Percentiles rank a stretch among this genome's conserved stretches.
Conservation (phyloP, 2,888 invertebrate species). For the Heterodera filipjevi region DNA sequence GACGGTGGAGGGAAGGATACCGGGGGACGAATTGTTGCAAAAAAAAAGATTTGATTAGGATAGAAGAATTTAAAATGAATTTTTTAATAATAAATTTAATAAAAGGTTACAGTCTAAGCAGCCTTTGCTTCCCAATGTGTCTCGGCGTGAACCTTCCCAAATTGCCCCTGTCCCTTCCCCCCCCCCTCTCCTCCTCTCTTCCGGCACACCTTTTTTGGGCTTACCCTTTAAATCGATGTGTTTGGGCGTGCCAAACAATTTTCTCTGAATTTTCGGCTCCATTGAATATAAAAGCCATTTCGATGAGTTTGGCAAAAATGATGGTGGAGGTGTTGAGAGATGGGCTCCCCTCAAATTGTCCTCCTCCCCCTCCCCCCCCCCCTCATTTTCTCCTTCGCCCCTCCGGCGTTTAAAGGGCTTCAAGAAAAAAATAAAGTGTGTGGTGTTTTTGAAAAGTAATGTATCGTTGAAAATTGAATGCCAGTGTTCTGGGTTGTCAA, state of each 20-base stretch:
- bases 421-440: not conserved
- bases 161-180: not conserved
- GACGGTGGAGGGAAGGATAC: too few relatives aligned
- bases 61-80: too few relatives aligned
- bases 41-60: too few relatives aligned
- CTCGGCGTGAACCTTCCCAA: slow-evolving; percentile 8
- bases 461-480: not conserved
- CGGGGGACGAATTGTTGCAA: too few relatives aligned
- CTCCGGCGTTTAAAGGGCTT: not conserved
- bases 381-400: not conserved
- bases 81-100: too few relatives aligned
- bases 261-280: not conserved
- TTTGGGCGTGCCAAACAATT: slow-evolving; percentile 3
- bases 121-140: not conserved
- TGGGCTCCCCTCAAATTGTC: slow-evolving; percentile 12
- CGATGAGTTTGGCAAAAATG: not conserved
- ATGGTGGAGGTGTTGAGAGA: not conserved
- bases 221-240: not conserved
- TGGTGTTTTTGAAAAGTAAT: not conserved
- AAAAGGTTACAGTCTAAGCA: too few relatives aligned
- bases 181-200: not conserved
- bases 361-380: not conserved
- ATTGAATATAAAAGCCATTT: slow-evolving; percentile 16
- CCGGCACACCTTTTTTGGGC: slow-evolving; percentile 3
- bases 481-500: not conserved